A percentile compares a stretch with the other conserved stretches of the same genome.
phyloP scores from a whole-genome alignment of 2,888 invertebrate species.

The Stenolophus ochropezus region DNA sequence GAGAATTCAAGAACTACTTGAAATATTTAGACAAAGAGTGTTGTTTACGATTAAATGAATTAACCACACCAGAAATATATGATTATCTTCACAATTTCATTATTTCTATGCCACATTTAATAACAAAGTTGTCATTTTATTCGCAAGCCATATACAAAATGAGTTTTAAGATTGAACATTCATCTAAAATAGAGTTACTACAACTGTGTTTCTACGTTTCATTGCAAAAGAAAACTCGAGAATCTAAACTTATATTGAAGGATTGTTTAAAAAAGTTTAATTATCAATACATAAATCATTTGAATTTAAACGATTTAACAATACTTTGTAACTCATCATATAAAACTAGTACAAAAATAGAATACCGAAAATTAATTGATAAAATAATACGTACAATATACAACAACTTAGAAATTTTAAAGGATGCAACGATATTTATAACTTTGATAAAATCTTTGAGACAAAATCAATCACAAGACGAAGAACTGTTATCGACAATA shows the following conservation, averaged over 20 bases:
- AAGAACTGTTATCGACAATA: conserved; percentile 70
- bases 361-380: conserved; percentile 67
- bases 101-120: conserved; percentile 67
- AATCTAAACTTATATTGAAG: conserved; percentile 66
- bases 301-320: conserved; percentile 70
- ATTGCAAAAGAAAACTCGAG: conserved; percentile 68
- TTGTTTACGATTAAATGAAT: conserved; percentile 65
- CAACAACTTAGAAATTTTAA: conserved; percentile 69
- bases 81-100: conserved; percentile 68
- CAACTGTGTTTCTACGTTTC: conserved; percentile 71
- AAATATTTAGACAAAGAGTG: conserved; percentile 69
- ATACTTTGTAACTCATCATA: conserved; percentile 71
- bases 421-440: conserved; percentile 70
- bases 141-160: conserved; percentile 66
- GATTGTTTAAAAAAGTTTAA: conserved; percentile 67
- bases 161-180: conserved; percentile 62
- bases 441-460: conserved; percentile 72
- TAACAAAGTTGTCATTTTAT: conserved; percentile 68
- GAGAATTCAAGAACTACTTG: conserved; percentile 65
- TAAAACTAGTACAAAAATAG: conserved; percentile 70
- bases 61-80: conserved; percentile 66
- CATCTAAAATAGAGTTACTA: conserved; percentile 68
- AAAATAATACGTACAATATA: conserved; percentile 68
- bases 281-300: conserved; percentile 63
- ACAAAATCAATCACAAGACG: conserved; percentile 69